These are phyloP conservation scores for Isichthys henryi DNA, from an alignment of 2,113 vertebrate genomes.

Conservation along the genomic window DNA sequence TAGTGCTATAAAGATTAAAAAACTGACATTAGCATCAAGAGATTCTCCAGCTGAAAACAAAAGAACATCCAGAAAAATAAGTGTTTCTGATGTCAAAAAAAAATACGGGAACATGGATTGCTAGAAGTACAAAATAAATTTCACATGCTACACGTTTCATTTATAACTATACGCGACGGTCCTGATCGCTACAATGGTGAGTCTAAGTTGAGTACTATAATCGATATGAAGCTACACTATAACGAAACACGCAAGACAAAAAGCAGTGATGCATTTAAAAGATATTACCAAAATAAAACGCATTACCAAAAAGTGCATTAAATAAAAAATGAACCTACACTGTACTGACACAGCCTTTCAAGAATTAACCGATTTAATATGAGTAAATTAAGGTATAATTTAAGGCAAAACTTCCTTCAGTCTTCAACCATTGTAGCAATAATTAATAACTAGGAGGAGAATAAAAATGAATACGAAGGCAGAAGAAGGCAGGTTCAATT, in stretches of 20 bases:
- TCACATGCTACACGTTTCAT: neutral
- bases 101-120: neutral
- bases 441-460: neutral
- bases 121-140: neutral
- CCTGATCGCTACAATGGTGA: neutral
- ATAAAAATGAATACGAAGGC: neutral
- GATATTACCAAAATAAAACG: neutral
- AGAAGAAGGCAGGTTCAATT: neutral
- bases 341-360: neutral
- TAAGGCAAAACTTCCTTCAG: neutral
- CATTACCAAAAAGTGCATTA: neutral
- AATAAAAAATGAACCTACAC: neutral
- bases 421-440: neutral
- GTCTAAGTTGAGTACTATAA: neutral
- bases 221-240: neutral
- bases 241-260: neutral
- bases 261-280: neutral
- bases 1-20: neutral
- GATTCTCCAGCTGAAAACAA: neutral
- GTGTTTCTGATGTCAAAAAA: neutral
- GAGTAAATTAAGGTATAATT: neutral
- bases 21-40: neutral
- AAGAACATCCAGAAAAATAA: neutral
- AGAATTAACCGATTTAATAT: neutral
- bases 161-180: neutral